Conservation (phyloP, 2,113 vertebrate species). For the Cryptotis parvus region DNA sequence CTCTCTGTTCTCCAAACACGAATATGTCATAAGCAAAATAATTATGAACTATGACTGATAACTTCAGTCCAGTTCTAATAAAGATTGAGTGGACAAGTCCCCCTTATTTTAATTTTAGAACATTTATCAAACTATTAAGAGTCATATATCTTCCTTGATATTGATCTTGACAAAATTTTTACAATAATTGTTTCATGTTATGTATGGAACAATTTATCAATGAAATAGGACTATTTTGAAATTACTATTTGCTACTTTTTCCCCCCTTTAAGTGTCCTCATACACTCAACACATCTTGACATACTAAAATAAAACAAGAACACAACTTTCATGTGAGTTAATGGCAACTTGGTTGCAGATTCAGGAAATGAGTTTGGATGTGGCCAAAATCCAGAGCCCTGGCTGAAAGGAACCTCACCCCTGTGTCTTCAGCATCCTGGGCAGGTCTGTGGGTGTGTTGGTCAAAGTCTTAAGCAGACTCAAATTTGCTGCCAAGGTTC, state of each 20-base stretch:
- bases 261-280: too few species aligned
- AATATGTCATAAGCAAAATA: too few species aligned
- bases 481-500: neutral
- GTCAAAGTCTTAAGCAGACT: neutral
- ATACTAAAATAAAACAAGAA: too few species aligned
- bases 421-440: too few species aligned
- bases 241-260: too few species aligned
- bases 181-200: neutral
- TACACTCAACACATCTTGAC: too few species aligned
- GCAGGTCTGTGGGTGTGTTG: neutral
- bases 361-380: too few species aligned
- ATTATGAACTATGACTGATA: neutral
- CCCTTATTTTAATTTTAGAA: slow-evolving; percentile 18
- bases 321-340: too few species aligned
- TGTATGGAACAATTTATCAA: neutral
- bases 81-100: neutral
- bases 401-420: too few species aligned
- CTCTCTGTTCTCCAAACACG: too few species aligned
- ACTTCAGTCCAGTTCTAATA: neutral
- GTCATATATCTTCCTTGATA: neutral
- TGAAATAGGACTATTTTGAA: neutral
- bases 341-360: too few species aligned
- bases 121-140: neutral
- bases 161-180: neutral
- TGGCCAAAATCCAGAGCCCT: too few species aligned